Base-by-base conservation (phyloP, 2,888 invertebrate genomes). In the Cantharis flavilabris region DNA sequence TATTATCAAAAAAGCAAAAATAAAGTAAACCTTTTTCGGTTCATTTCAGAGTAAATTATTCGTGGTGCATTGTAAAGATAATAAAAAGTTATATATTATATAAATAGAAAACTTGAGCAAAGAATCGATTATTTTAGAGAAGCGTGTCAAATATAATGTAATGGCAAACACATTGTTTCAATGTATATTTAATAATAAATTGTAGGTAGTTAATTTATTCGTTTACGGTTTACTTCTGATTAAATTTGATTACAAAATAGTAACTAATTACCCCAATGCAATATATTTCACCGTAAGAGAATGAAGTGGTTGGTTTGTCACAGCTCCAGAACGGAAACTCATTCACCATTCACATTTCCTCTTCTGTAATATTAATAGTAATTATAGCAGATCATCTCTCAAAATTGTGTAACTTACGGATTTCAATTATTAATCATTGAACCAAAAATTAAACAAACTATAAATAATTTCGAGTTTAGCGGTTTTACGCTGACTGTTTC, bases 301-400 rank as follows among this genome's bases (percentile, higher is more conserved):
- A 71, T 72, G 76, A n/a, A 71, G 73, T 73, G 70, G 78, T 63
- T 77, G 72, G 72, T 77, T 77, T 79, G 80, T 80, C 76, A 70
- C 76, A 75, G 79, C 72, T 75, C 62, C 71, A 62, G 49, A 72
- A 70, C 72, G 76, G 79, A 80, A 80, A 76, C 71, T 75, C 79
- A 77, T 77, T 80, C 76, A 70, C 80, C 76, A 76, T 76, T 77
- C 49, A 69, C 71, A 76, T 80, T 75, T 81, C 78, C 80, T 76
- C 76, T 78, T 78, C 78, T 78, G 74, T 71, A 69, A 70, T 72
- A 72, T 63, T 76, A 73, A 71, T 74, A 76, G 77, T 62, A 77
- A 76, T 74, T 73, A 76, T 28, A 69, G 69, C 14, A 16, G 70
- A 73, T 62, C 73, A 63, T 73, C 70, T 72, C 18, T 73, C 62